phyloP scores from a whole-genome alignment of 2,888 invertebrate species.

The Caenorhabditis zanzibari region DNA sequence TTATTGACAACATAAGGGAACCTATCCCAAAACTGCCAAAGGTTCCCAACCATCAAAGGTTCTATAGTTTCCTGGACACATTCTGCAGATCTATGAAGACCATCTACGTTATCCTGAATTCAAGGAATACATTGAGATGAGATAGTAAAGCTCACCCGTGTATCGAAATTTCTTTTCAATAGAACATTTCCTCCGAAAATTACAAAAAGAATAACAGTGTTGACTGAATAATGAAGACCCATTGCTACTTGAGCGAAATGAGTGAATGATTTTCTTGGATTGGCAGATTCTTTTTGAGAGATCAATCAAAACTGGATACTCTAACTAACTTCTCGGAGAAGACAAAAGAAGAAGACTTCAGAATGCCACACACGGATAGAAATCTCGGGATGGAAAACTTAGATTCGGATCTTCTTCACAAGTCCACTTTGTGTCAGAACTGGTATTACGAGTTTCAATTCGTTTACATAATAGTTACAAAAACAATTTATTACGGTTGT shows the following conservation, averaged over 20 bases:
- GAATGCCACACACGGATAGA: conserved; percentile 26
- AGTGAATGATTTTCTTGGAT: conserved; percentile 6
- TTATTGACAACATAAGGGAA: conserved; percentile 70
- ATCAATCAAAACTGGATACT: conserved; percentile 9
- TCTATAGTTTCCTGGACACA: conserved; percentile 57
- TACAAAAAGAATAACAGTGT: conserved; percentile 42
- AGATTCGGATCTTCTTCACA: conserved; percentile 53
- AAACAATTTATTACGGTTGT: background rate
- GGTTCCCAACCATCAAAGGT: conserved; percentile 32
- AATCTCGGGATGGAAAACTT: conserved; percentile 15
- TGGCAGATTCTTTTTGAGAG: conserved; percentile 24
- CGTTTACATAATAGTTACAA: background rate
- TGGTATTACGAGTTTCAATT: conserved; percentile 1
- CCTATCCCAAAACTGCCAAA: conserved; percentile 60
- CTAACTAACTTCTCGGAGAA: background rate
- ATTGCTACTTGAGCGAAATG: conserved; percentile 3
- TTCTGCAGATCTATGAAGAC: conserved; percentile 46
- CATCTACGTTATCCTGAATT: conserved; percentile 48
- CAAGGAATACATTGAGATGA: background rate
- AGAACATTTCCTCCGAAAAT: conserved; percentile 43
- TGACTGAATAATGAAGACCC: conserved; percentile 25
- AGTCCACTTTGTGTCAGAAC: conserved; percentile 22
- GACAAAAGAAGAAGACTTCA: conserved; percentile 15
- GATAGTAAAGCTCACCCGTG: conserved; percentile 28
- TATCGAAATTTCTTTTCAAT: conserved; percentile 42